These are phyloP conservation scores for Pelodytes ibericus DNA, from an alignment of 2,797 vertebrate species.

Conservation along the genomic window DNA sequence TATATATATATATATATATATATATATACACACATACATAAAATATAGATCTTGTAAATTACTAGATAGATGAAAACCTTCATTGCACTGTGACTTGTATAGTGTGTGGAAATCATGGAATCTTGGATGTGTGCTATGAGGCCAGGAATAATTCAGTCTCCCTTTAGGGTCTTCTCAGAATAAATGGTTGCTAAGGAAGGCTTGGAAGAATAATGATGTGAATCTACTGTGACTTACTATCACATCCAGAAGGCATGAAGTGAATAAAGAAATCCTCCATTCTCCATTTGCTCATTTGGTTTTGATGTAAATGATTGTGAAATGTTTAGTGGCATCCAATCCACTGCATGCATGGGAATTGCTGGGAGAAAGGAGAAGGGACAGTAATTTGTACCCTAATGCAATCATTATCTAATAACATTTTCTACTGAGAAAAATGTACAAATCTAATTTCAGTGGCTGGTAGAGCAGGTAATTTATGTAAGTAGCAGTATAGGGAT, in stretches of 20 bases:
- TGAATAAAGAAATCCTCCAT: not conserved
- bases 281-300: constrained; percentile 22
- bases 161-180: constrained; percentile 1
- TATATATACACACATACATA: too few relatives aligned
- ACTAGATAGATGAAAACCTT: too few relatives aligned
- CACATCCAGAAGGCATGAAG: not conserved
- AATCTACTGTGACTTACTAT: constrained; percentile 43
- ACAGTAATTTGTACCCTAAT: constrained; percentile 20
- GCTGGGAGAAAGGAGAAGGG: constrained; percentile 8
- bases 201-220: constrained; percentile 19
- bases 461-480: constrained; percentile 30
- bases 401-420: constrained; percentile 42
- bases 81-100: too few relatives aligned
- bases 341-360: constrained; percentile 8
- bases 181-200: not conserved
- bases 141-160: not conserved
- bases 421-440: constrained; percentile 24
- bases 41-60: too few relatives aligned
- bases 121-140: not conserved
- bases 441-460: constrained; percentile 37
- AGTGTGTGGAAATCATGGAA: not conserved
- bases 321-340: constrained; percentile 45
- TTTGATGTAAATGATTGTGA: constrained; percentile 25
- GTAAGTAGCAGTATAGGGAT: constrained; percentile 1
- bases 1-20: too few relatives aligned